A percentile compares a stretch with the other conserved stretches of the same genome.
phyloP scores from a whole-genome alignment of 1,140 invertebrate genomes.

The Xylocopa sonorina region DNA sequence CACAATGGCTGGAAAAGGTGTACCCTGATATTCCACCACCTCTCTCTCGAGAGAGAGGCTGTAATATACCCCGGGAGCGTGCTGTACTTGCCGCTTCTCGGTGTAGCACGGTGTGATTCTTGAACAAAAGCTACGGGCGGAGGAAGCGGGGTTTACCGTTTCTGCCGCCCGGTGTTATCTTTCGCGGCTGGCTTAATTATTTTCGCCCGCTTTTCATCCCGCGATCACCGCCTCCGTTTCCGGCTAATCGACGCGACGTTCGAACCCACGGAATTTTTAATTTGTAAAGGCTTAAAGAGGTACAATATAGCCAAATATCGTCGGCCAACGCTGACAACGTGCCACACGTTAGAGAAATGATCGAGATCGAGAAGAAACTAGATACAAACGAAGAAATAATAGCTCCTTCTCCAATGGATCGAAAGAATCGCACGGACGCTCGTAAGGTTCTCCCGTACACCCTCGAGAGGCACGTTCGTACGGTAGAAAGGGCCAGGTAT shows the following conservation, averaged over 20 bases:
- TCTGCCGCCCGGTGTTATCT: slow-evolving; percentile 17
- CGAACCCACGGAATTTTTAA: too few relatives aligned
- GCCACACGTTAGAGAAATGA: too few relatives aligned
- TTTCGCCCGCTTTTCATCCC: neutral
- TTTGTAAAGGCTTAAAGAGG: too few relatives aligned
- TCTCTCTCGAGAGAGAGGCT: slow-evolving; percentile 62
- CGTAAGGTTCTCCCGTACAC: neutral
- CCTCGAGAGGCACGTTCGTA: neutral
- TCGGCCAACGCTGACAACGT: too few relatives aligned
- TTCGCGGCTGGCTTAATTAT: slow-evolving; percentile 36
- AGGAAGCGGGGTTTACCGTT: slow-evolving; percentile 47
- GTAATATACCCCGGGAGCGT: slow-evolving; percentile 63
- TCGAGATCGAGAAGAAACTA: neutral
- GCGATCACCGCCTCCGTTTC: neutral
- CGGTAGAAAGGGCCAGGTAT: slow-evolving; percentile 39
- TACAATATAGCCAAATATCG: too few relatives aligned
- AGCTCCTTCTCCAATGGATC: neutral
- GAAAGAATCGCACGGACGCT: too few relatives aligned
- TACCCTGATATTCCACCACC: slow-evolving; percentile 77
- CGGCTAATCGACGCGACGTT: neutral
- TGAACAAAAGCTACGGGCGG: slow-evolving; percentile 59
- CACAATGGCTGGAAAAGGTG: slow-evolving; percentile 77
- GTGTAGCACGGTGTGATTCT: slow-evolving; percentile 63
- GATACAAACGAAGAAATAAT: neutral
- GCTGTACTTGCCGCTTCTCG: slow-evolving; percentile 55